phyloP scores from a whole-genome alignment of 2,797 vertebrate genomes.

The Onychomys arenicola region DNA sequence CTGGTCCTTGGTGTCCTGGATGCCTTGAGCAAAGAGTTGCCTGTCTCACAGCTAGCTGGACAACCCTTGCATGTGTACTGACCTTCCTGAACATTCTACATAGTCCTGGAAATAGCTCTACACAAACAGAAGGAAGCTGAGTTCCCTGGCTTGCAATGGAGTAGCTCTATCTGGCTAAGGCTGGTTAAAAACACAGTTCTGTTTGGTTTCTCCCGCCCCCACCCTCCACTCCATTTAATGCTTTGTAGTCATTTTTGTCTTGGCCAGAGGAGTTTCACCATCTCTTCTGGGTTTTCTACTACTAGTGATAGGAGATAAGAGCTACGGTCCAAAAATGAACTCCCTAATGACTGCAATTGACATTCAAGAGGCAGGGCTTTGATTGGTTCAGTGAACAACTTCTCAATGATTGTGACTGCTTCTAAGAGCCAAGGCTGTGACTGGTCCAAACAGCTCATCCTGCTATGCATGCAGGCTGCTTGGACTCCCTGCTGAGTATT shows the following conservation, averaged over 20 bases:
- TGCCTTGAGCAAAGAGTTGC: background rate
- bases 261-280: background rate
- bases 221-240: background rate
- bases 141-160: background rate
- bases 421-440: background rate
- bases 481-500: background rate
- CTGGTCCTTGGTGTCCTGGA: background rate
- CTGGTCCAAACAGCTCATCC: background rate
- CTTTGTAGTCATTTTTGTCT: background rate
- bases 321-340: background rate
- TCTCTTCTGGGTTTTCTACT: background rate
- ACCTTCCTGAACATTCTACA: background rate
- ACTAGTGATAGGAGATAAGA: background rate
- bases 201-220: fast-evolving
- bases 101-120: background rate
- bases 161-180: background rate
- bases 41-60: background rate
- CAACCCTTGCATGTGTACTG: background rate
- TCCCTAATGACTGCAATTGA: background rate
- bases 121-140: background rate
- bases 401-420: background rate
- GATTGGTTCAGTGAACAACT: background rate
- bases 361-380: background rate
- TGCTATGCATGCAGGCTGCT: background rate
- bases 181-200: background rate